These are phyloP conservation scores for Coracias cyanogaster DNA, from an alignment of 2,797 vertebrate genomes.

Conservation along the genomic window DNA sequence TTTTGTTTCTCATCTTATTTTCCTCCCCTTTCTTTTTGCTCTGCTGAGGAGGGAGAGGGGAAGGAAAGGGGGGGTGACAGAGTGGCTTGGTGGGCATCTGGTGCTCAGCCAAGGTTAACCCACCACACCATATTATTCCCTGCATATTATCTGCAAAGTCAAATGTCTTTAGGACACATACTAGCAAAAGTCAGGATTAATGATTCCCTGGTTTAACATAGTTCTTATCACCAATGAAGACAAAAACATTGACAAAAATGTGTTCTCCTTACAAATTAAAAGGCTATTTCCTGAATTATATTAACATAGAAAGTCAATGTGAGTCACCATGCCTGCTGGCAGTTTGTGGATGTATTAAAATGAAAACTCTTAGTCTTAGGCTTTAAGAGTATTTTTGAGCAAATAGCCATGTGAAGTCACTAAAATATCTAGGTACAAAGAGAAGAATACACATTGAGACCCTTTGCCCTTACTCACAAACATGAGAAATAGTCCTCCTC, in stretches of 20 bases:
- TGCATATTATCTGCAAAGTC: neutral
- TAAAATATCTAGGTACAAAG: neutral
- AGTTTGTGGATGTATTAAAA: neutral
- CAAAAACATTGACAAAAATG: constrained; percentile 15
- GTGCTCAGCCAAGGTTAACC: no score
- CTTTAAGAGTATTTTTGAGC: neutral
- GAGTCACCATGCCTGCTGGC: neutral
- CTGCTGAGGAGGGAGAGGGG: no score
- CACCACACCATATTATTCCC: neutral
- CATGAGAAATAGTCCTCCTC: neutral
- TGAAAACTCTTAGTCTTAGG: neutral
- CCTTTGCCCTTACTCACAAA: neutral
- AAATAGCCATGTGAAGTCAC: neutral
- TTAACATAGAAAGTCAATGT: constrained; percentile 21
- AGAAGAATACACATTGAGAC: neutral
- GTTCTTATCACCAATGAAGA: constrained; percentile 11
- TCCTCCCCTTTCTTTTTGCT: no score
- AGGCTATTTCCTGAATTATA: neutral
- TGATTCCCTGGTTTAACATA: neutral
- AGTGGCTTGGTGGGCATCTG: no score
- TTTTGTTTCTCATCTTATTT: no score
- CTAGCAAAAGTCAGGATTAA: neutral
- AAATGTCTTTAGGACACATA: neutral
- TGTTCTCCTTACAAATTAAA: neutral
- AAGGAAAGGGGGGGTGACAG: no score